Percentiles rank a stretch among this genome's conserved stretches.
Conservation (phyloP, 2,113 vertebrate genomes). For the Himantopus leucocephalus region DNA sequence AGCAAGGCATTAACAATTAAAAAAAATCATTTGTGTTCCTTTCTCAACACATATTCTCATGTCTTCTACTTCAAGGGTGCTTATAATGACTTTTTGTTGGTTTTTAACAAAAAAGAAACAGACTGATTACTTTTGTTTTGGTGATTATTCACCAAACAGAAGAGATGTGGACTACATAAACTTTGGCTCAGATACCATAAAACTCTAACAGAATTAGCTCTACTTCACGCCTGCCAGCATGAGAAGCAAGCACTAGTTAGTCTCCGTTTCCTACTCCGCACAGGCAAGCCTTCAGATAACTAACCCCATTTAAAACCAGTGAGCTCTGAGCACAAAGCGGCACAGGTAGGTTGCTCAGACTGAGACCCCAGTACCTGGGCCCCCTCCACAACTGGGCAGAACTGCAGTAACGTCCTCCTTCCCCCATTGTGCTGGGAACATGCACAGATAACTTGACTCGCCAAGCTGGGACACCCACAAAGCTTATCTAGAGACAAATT, state of each 20-base stretch:
- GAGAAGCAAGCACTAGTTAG: background rate
- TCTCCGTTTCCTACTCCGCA: accelerated
- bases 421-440: accelerated
- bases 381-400: too few relatives aligned
- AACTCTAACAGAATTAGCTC: background rate
- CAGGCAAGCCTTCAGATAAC: background rate
- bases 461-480: background rate
- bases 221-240: background rate
- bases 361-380: background rate
- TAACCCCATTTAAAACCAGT: background rate
- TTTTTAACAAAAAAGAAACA: background rate
- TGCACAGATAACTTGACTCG: accelerated
- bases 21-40: background rate
- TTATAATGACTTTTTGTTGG: background rate
- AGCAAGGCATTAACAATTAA: background rate
- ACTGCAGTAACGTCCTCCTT: background rate
- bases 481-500: background rate
- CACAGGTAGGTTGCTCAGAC: background rate
- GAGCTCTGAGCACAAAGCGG: background rate
- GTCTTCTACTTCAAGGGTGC: background rate
- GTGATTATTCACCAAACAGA: background rate
- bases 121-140: background rate
- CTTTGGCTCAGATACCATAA: background rate
- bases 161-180: background rate
- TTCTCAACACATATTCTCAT: background rate